Conservation (phyloP, 2,888 invertebrate genomes). For the Drosophila pegasa region DNA sequence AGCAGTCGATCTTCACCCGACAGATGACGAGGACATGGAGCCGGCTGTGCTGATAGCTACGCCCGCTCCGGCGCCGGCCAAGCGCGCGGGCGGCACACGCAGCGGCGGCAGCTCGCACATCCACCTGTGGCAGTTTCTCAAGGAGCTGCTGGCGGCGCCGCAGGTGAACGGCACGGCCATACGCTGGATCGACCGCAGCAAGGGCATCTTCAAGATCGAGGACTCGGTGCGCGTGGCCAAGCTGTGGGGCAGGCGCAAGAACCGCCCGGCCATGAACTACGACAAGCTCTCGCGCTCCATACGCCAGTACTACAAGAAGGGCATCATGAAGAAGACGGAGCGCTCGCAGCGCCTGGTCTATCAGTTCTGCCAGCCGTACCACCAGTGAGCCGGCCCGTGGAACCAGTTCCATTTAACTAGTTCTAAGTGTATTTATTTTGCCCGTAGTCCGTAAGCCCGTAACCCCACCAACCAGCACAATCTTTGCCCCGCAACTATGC, state of each 20-base stretch:
- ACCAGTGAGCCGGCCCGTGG: constrained; percentile 87
- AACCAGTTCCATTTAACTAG: constrained; percentile 29
- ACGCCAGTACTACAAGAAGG: constrained; percentile 99
- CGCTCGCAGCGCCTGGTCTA: constrained; percentile 98
- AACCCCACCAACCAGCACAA: constrained; percentile 30
- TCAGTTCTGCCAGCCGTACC: constrained; percentile 98
- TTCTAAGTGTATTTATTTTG: constrained; percentile 70
- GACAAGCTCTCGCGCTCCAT: constrained; percentile 99
- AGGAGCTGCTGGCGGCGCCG: constrained; percentile 95
- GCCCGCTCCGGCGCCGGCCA: constrained; percentile 44
- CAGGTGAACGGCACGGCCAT: constrained; percentile 97
- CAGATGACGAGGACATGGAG: constrained; percentile 85
- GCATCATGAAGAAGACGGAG: constrained; percentile 99
- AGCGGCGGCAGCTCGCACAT: constrained; percentile 93
- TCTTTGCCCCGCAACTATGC: constrained; percentile 54
- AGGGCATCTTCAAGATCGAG: constrained; percentile 99
- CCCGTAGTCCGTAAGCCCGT: constrained; percentile 56
- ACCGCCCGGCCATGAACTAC: constrained; percentile 99
- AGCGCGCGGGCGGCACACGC: constrained; percentile 69
- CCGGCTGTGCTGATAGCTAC: constrained; percentile 35
- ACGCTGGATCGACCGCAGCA: constrained; percentile 97
- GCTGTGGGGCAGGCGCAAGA: constrained; percentile 99
- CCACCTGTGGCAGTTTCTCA: constrained; percentile 99
- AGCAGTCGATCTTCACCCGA: neutral
- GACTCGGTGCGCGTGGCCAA: constrained; percentile 98